phyloP scores from a whole-genome alignment of 2,888 invertebrate species.

The Lepas anatifera region DNA sequence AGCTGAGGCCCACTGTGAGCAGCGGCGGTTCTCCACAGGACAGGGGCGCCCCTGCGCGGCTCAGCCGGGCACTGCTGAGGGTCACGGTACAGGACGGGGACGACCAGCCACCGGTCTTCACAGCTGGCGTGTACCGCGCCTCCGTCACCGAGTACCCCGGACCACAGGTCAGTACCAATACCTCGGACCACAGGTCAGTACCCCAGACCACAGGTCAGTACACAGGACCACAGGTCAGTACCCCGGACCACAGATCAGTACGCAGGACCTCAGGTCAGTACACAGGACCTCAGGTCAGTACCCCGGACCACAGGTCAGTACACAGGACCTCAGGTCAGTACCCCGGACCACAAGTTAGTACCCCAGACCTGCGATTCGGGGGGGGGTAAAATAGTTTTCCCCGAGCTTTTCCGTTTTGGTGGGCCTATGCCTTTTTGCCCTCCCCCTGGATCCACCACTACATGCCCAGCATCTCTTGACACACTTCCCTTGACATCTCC shows the following conservation, averaged over 20 bases:
- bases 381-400: neutral
- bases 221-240: neutral
- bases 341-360: neutral
- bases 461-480: no score
- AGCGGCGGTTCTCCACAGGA: conserved; percentile 51
- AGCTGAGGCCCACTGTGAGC: no score
- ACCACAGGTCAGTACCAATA: conserved; percentile 50
- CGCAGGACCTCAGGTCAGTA: neutral
- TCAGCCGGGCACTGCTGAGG: conserved; percentile 55
- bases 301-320: neutral
- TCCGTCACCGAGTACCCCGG: conserved; percentile 65
- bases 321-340: no score
- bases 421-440: no score
- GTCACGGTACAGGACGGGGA: conserved; percentile 64
- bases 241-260: neutral
- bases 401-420: no score
- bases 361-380: no score
- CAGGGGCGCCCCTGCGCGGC: conserved; percentile 63
- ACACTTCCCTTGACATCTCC: no score
- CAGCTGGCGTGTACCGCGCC: conserved; percentile 62
- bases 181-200: neutral
- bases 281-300: neutral
- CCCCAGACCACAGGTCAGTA: neutral
- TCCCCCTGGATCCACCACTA: no score
- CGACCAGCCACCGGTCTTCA: conserved; percentile 66